Conservation (phyloP, 1,140 invertebrate genomes). For the Zaprionus ghesquierei region DNA sequence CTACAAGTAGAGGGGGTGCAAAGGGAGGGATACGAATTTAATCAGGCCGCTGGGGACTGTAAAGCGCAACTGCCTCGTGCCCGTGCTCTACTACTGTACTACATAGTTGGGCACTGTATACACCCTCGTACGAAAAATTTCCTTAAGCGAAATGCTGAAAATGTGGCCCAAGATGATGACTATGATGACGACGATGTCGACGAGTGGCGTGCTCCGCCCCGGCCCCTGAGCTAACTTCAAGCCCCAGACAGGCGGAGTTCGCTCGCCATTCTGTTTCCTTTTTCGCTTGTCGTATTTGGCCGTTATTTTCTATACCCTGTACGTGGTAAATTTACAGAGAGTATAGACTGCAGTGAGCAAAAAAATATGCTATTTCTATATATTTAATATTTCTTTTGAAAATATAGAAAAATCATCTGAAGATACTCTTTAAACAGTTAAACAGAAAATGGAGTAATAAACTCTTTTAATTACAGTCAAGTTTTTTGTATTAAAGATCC, state of each 20-base stretch:
- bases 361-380: too few relatives aligned
- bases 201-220: constrained; percentile 46
- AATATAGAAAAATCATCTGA: too few relatives aligned
- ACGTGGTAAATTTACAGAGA: not conserved
- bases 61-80: constrained; percentile 51
- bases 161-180: constrained; percentile 62
- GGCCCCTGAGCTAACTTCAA: constrained; percentile 1
- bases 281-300: constrained; percentile 40
- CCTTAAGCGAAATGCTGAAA: constrained; percentile 61
- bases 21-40: constrained; percentile 58
- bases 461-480: too few relatives aligned
- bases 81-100: constrained; percentile 10
- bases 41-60: constrained; percentile 79
- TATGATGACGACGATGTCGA: constrained; percentile 59
- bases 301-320: constrained; percentile 35
- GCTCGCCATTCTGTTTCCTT: constrained; percentile 59
- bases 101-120: constrained; percentile 1
- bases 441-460: too few relatives aligned
- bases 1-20: not conserved
- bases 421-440: too few relatives aligned
- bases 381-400: too few relatives aligned
- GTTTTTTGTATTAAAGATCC: too few relatives aligned
- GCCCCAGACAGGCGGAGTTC: constrained; percentile 11
- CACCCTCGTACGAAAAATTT: too few relatives aligned
- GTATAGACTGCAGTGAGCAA: not conserved